Evolutionary conservation across 2,888 invertebrate genomes (phyloP), one percentile per base, ranked within the genome.

Genomic region (Agriopis aurantiaria): DNA sequence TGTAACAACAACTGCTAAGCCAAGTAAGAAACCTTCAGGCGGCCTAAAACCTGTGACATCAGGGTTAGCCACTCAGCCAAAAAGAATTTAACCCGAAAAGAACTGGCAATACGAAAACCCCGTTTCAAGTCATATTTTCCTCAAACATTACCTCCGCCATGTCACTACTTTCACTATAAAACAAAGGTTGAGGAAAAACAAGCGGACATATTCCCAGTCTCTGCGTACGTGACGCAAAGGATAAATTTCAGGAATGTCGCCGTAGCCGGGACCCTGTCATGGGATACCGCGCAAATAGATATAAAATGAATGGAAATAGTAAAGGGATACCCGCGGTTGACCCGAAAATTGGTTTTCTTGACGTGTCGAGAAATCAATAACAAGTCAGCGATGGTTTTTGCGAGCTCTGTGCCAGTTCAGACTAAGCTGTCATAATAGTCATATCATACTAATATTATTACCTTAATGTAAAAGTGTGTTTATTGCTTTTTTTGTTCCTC

Each of bases 301-400:
- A 75, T 75, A 74, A 74, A 73, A 76, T 72, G 60, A 73, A 74
- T 74, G 73, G 67, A 65, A 69, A 73, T 71, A 68, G 73, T 65
- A 61, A 68, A 69, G 55, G 72, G 73, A 73, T 73, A 70, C 69
- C 72, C 64, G 49, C 70, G 65, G 68, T 67, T 70, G 74, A 76
- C 74, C 76, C 72, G 65, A 63, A 62, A 68, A 75, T 72, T 70
- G 75, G 67, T 72, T 74, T 68, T 65, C 76, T 74, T 76, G 72
- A 73, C 74, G 74, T 74, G 74, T 69, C 62, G 59, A 59, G 68
- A 73, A 74, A 74, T 75, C 72, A 68, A 76, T 74, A 71, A 73
- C 68, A 66, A 46, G 68, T 17, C 66, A 60, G 41, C 65, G 57
- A 12, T 53, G 63, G 14, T 65, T 65, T 58, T 70, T 57, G 45